Percentiles rank a stretch among this genome's conserved stretches.
Evolutionary conservation across 1,140 invertebrate genomes (phyloP).

Genomic region (Ceratosolen solmsi): DNA sequence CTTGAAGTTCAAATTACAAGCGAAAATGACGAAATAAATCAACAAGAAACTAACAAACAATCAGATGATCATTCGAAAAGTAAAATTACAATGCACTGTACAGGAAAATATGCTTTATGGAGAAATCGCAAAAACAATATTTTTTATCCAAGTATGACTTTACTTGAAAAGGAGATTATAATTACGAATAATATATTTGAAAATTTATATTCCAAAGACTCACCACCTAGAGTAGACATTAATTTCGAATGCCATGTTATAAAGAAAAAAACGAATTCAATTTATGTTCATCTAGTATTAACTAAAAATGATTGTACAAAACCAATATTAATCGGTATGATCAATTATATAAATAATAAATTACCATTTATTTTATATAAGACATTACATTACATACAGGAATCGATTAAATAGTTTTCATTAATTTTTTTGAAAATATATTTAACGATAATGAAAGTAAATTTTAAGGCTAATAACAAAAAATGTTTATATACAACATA

Average conservation of each 20-base stretch:
- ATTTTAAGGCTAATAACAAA: neutral
- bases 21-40: slow-evolving; percentile 56
- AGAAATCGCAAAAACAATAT: slow-evolving; percentile 54
- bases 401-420: slow-evolving; percentile 44
- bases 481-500: too few species aligned
- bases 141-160: slow-evolving; percentile 51
- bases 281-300: slow-evolving; percentile 52
- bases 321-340: slow-evolving; percentile 52
- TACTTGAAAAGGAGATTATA: slow-evolving; percentile 60
- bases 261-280: slow-evolving; percentile 49
- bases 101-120: slow-evolving; percentile 59
- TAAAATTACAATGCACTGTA: slow-evolving; percentile 56
- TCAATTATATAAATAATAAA: slow-evolving; percentile 50
- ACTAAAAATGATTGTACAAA: slow-evolving; percentile 46
- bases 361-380: slow-evolving; percentile 54
- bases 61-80: slow-evolving; percentile 65
- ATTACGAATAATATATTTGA: slow-evolving; percentile 59
- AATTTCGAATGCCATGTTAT: slow-evolving; percentile 56
- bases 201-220: slow-evolving; percentile 17
- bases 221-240: slow-evolving; percentile 40
- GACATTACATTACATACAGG: slow-evolving; percentile 60
- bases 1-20: slow-evolving; percentile 55
- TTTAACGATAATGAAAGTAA: neutral
- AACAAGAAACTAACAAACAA: slow-evolving; percentile 59
- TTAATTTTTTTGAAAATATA: neutral